These are phyloP conservation scores for Amphipoea oculea DNA, from an alignment of 2,888 invertebrate species.

Conservation along the genomic window DNA sequence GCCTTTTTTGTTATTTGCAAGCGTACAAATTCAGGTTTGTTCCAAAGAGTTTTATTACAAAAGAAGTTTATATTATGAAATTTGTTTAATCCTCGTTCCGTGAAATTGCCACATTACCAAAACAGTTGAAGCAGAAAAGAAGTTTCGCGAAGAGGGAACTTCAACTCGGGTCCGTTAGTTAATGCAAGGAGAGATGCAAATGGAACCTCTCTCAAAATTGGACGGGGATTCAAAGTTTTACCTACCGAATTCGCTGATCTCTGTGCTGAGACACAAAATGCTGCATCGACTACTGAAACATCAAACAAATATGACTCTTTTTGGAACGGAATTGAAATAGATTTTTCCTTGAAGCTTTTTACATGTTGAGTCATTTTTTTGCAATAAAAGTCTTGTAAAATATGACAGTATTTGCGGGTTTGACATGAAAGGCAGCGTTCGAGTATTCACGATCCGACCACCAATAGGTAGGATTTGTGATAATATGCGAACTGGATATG, in stretches of 20 bases:
- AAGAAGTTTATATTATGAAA: conserved; percentile 63
- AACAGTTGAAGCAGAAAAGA: conserved; percentile 67
- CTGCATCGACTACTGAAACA: conserved; percentile 12
- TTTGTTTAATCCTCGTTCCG: conserved; percentile 63
- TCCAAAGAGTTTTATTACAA: conserved; percentile 61
- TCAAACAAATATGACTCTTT: conserved; percentile 55
- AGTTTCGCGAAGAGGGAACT: conserved; percentile 69
- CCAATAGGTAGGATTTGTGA: conserved; percentile 81
- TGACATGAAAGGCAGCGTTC: conserved; percentile 77
- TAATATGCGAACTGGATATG: conserved; percentile 82
- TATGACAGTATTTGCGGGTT: conserved; percentile 78
- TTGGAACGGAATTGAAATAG: conserved; percentile 35
- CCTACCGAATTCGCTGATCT: conserved; percentile 77
- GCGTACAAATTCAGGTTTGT: conserved; percentile 45
- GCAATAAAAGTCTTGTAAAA: conserved; percentile 70
- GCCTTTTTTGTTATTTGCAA: conserved; percentile 30
- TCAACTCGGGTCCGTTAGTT: conserved; percentile 73
- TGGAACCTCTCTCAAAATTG: conserved; percentile 83
- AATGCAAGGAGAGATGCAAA: conserved; percentile 84
- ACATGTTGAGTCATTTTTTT: conserved; percentile 61
- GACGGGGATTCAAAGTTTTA: conserved; percentile 83
- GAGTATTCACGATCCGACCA: conserved; percentile 75
- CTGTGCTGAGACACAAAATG: conserved; percentile 50
- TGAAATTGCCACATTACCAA: conserved; percentile 59
- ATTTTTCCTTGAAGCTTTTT: conserved; percentile 56